These are phyloP conservation scores for Trematomus loennbergii DNA, from an alignment of 2,113 vertebrate genomes.

Conservation along the genomic window DNA sequence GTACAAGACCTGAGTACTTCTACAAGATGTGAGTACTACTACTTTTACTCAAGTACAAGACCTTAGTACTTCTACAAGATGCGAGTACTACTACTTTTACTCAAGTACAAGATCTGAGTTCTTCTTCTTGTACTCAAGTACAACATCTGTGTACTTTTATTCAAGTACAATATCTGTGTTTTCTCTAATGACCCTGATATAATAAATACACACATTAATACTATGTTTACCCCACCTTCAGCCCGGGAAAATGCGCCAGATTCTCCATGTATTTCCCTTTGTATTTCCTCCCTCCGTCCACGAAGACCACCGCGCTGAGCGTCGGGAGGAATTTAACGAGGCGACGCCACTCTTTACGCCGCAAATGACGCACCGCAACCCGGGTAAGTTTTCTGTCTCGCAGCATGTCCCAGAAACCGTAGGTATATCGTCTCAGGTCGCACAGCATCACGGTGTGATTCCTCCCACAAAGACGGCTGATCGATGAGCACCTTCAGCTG, in stretches of 20 bases:
- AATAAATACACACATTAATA: too few species aligned
- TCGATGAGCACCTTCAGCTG: conserved; percentile 56
- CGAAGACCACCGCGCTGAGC: conserved; percentile 68
- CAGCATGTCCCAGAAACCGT: conserved; percentile 73
- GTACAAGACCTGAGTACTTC: too few species aligned
- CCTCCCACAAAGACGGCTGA: conserved; percentile 69
- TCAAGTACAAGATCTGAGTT: too few species aligned
- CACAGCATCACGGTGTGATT: conserved; percentile 55
- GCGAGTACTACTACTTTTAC: too few species aligned
- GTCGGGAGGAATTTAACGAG: conserved; percentile 68
- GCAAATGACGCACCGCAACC: conserved; percentile 65
- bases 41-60: too few species aligned
- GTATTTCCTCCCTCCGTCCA: conserved; percentile 67
- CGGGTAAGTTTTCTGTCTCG: conserved; percentile 56
- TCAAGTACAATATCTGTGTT: too few species aligned
- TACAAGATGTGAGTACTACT: too few species aligned
- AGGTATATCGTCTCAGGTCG: conserved; percentile 73
- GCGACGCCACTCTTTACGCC: conserved; percentile 74
- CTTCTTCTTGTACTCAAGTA: too few species aligned
- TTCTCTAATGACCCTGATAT: too few species aligned
- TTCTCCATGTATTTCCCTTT: conserved; percentile 68
- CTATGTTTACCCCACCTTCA: conserved; percentile 2
- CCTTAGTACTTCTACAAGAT: too few species aligned
- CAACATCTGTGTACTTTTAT: too few species aligned
- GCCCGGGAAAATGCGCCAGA: conserved; percentile 40